Conservation (phyloP, 2,888 invertebrate genomes). For the Thereva unica region DNA sequence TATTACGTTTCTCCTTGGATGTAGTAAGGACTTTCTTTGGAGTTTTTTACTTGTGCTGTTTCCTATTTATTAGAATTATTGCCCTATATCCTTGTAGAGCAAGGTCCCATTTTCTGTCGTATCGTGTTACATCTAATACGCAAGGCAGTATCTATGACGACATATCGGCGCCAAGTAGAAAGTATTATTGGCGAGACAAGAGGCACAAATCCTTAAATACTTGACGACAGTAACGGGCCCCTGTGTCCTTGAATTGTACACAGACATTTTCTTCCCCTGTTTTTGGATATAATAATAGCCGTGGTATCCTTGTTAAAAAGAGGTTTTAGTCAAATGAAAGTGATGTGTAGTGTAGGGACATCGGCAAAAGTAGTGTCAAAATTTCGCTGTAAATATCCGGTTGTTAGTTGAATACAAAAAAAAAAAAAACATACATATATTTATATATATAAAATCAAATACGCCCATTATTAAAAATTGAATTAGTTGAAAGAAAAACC, state of each 20-base stretch:
- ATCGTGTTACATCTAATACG: not conserved
- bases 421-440: too few relatives aligned
- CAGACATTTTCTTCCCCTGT: constrained; percentile 1
- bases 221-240: not conserved
- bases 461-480: too few relatives aligned
- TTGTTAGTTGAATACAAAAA: constrained; percentile 1
- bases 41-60: too few relatives aligned
- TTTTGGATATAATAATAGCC: constrained; percentile 1
- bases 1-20: too few relatives aligned
- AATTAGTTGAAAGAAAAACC: too few relatives aligned
- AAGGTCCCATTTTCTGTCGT: too few relatives aligned
- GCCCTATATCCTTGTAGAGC: too few relatives aligned
- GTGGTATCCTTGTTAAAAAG: constrained; percentile 20
- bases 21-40: too few relatives aligned
- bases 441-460: too few relatives aligned
- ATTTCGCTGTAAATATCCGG: not conserved
- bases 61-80: too few relatives aligned
- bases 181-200: not conserved
- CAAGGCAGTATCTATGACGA: constrained; percentile 34
- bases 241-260: constrained; percentile 18
- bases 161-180: constrained; percentile 16
- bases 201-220: not conserved
- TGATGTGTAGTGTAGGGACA: not conserved
- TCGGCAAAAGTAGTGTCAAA: constrained; percentile 5
- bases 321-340: constrained; percentile 7